These are phyloP conservation scores for Tholera decimalis DNA, from an alignment of 2,888 invertebrate genomes.

Conservation along the genomic window DNA sequence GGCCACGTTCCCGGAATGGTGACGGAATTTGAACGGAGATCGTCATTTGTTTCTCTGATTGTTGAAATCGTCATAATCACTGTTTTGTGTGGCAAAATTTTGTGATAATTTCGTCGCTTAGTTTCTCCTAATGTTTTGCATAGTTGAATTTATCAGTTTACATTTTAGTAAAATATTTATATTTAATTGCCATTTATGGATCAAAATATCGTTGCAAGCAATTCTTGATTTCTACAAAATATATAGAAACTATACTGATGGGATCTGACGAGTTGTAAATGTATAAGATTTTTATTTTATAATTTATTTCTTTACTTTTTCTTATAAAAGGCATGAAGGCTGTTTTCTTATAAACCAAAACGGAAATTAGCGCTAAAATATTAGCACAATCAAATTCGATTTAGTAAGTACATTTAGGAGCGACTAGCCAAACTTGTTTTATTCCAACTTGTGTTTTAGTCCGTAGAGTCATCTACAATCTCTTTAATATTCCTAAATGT, in stretches of 20 bases:
- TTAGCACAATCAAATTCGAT: too few species aligned
- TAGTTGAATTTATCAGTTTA: neutral
- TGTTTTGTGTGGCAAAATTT: conserved; percentile 64
- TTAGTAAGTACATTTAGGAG: too few species aligned
- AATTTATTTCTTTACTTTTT: too few species aligned
- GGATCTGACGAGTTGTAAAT: too few species aligned
- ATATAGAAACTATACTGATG: too few species aligned
- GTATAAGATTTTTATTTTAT: too few species aligned
- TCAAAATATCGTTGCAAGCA: neutral
- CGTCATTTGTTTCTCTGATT: conserved; percentile 69
- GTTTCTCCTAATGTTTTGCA: conserved; percentile 3
- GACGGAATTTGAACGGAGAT: conserved; percentile 67
- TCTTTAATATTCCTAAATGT: neutral
- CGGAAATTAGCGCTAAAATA: neutral
- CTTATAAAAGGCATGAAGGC: too few species aligned
- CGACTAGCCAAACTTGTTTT: neutral
- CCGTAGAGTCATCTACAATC: neutral
- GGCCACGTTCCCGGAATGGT: conserved; percentile 80
- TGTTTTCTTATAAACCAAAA: too few species aligned
- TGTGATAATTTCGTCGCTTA: conserved; percentile 39
- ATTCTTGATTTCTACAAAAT: too few species aligned
- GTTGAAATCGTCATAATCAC: conserved; percentile 76
- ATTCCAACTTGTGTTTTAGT: neutral
- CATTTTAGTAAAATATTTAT: neutral
- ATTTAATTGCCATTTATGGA: neutral